Evolutionary conservation across 2,888 invertebrate genomes (phyloP), one percentile per base, ranked within the genome.

Genomic region (Plagiodera versicolora): DNA sequence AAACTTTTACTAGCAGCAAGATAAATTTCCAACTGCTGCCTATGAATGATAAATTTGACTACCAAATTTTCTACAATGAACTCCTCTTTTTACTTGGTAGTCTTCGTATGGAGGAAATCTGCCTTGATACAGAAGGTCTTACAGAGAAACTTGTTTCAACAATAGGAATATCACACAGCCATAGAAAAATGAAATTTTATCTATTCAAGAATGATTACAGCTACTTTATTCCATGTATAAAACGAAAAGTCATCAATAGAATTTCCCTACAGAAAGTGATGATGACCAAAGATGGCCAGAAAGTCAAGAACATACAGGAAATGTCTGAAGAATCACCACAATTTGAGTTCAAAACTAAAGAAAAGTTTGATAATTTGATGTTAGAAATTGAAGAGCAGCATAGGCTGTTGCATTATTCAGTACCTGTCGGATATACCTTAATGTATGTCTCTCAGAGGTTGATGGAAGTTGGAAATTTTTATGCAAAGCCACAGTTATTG

Each of bases 21-120:
- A 74, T 76, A 39, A 28, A 56, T 19, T 71, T 76, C 48, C 68
- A 75, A 58, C 20, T 75, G 16, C 50, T 76, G 48, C 67, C 72
- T 5, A 74, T 71, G 60, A 64, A 61, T 1, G 19, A 56, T 9
- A 52, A 66, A 39, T 77, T 76, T 63, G 64, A 74, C 56, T 75
- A 71, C 50, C 66, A 60, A 1, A 55, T 63, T 5, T 76, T 77
- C 65, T 77, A 74, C 51, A 70, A 75, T 61, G 77, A 77, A 53
- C 56, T 77, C n/a, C 72, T 73, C 49, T 63, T 70, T 19, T 56
- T 71, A 16, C 60, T 71, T 18, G 58, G 62, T 30, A 50, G 51
- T 5, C 62, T 64, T 10, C 47, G 16, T 5, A 28, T 45, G 10
- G 70, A 74, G 45, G 67, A 66, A 61, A 60, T 72, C 17, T 72